Evolutionary conservation across 2,888 invertebrate species (phyloP).

Genomic region (Ornithoptera alexandrae): DNA sequence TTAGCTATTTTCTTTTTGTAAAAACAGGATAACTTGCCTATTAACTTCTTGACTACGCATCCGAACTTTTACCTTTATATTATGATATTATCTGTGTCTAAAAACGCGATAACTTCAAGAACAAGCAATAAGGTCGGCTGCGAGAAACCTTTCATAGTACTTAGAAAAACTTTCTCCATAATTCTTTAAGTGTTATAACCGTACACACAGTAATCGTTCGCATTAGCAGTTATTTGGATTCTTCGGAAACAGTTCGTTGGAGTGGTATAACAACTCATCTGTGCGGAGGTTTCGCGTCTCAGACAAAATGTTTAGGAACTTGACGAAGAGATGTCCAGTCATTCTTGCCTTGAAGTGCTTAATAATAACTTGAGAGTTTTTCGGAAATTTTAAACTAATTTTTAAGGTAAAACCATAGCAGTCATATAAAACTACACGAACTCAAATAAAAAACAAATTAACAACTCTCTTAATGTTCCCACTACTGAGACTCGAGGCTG

Average conservation of each 20-base stretch:
- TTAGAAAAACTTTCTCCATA: slow-evolving; percentile 5
- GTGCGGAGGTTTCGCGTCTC: not conserved
- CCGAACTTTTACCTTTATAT: too few species aligned
- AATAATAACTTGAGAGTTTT: too few species aligned
- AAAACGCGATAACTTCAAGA: not conserved
- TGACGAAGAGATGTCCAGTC: not conserved
- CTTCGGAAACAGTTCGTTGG: slow-evolving; percentile 1
- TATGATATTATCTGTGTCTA: too few species aligned
- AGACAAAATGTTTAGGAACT: not conserved
- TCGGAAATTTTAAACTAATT: too few species aligned
- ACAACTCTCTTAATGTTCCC: too few species aligned
- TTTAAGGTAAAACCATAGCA: too few species aligned
- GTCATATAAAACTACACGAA: too few species aligned
- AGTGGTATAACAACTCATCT: not conserved
- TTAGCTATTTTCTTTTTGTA: too few species aligned
- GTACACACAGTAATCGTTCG: slow-evolving; percentile 2
- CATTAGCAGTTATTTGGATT: slow-evolving; percentile 4
- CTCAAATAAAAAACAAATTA: too few species aligned
- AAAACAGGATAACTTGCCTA: too few species aligned
- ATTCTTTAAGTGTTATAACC: slow-evolving; percentile 4
- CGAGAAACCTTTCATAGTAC: slow-evolving; percentile 4
- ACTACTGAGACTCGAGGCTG: too few species aligned
- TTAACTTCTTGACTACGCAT: too few species aligned
- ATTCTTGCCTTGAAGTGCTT: not conserved
- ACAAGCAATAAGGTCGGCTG: not conserved